Percentiles rank a stretch among this genome's conserved stretches.
phyloP scores from a whole-genome alignment of 2,113 vertebrate genomes.

The Agapornis roseicollis region DNA sequence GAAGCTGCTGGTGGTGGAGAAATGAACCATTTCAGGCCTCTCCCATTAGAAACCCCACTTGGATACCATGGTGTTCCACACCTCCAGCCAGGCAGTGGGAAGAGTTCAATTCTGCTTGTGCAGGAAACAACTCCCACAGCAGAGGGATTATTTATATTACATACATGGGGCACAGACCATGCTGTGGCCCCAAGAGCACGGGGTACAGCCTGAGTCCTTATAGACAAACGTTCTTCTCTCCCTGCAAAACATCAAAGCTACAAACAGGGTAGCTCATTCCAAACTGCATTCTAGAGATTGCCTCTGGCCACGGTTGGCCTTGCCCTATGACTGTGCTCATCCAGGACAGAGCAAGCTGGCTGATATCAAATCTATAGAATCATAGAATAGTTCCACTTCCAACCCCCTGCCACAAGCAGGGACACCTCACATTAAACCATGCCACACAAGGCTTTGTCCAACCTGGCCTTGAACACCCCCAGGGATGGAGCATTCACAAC shows the following conservation, averaged over 20 bases:
- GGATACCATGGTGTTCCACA: not conserved
- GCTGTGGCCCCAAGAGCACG: not conserved
- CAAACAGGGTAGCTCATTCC: not conserved
- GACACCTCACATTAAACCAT: too few species aligned
- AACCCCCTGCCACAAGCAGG: too few species aligned
- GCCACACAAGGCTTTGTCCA: too few species aligned
- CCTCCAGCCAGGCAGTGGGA: not conserved
- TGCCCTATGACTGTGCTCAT: not conserved
- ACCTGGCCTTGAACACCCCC: too few species aligned
- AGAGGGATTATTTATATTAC: not conserved
- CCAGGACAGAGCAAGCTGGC: not conserved
- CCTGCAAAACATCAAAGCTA: not conserved
- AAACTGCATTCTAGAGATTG: too few species aligned
- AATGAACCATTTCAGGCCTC: not conserved
- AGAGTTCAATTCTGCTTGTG: not conserved
- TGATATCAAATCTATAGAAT: accelerated
- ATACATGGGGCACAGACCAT: not conserved
- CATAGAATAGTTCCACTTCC: too few species aligned
- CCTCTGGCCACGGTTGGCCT: not conserved
- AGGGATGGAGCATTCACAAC: too few species aligned
- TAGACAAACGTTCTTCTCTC: not conserved
- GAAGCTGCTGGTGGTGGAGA: not conserved
- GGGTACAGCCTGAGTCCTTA: not conserved
- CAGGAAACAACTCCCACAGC: not conserved
- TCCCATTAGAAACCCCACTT: not conserved